Conservation (phyloP, 2,113 vertebrate genomes). For the Hyperoodon ampullatus region DNA sequence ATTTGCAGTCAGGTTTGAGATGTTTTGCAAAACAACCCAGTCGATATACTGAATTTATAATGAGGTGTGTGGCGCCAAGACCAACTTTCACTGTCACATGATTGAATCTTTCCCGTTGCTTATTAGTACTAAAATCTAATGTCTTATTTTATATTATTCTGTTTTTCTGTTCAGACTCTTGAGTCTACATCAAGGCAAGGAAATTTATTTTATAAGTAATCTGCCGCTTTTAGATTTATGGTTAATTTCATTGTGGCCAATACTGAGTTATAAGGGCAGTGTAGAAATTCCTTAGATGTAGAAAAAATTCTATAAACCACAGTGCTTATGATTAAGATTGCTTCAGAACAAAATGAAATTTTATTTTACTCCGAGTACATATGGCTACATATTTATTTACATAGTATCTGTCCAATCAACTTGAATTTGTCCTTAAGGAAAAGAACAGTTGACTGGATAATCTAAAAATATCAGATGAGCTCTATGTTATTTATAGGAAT, state of each 20-base stretch:
- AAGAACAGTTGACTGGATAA: constrained; percentile 49
- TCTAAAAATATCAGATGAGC: not conserved
- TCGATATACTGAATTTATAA: not conserved
- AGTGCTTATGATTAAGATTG: not conserved
- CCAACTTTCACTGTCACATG: constrained; percentile 31
- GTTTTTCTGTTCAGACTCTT: constrained; percentile 43
- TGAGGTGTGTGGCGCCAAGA: not conserved
- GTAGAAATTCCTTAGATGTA: constrained; percentile 32
- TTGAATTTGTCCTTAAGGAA: constrained; percentile 47
- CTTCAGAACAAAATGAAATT: constrained; percentile 35
- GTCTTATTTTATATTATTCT: constrained; percentile 47
- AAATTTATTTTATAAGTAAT: constrained; percentile 50
- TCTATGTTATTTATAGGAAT: constrained; percentile 56
- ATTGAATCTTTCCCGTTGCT: not conserved
- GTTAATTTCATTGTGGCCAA: constrained; percentile 23
- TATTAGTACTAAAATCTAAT: not conserved
- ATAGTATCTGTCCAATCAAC: not conserved
- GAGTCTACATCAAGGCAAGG: not conserved
- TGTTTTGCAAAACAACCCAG: constrained; percentile 51
- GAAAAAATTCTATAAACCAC: not conserved
- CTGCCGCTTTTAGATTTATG: constrained; percentile 37
- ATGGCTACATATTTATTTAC: not conserved
- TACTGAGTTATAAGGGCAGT: constrained; percentile 38
- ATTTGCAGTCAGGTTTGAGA: constrained; percentile 30
- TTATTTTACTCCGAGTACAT: constrained; percentile 39